A percentile compares a stretch with the other conserved stretches of the same genome.
phyloP scores from a whole-genome alignment of 1,140 invertebrate species.

The Drosophila seguyi region DNA sequence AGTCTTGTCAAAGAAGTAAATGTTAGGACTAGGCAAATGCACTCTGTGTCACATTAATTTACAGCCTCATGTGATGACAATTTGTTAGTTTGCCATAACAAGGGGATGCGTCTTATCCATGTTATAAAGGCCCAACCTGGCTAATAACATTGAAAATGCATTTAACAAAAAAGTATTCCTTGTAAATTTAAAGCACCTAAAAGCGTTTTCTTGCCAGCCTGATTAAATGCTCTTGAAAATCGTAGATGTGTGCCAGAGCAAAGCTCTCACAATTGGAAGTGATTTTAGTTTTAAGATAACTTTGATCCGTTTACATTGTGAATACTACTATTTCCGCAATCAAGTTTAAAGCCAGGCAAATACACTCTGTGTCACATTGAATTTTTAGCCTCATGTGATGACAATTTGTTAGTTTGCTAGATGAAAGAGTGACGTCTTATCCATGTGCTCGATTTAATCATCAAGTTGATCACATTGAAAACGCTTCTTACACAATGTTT shows the following conservation, averaged over 20 bases:
- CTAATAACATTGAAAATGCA: conserved; percentile 60
- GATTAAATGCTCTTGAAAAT: conserved; percentile 29
- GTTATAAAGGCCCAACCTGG: conserved; percentile 14
- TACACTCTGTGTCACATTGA: conserved; percentile 79
- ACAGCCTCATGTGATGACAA: conserved; percentile 61
- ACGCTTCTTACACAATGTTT: conserved; percentile 34
- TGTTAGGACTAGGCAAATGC: too few species aligned
- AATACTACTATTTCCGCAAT: neutral
- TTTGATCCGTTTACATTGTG: conserved; percentile 50
- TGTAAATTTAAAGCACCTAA: conserved; percentile 55
- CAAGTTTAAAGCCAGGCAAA: conserved; percentile 32
- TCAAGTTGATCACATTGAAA: conserved; percentile 57
- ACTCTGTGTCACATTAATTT: conserved; percentile 36
- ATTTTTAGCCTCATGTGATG: conserved; percentile 42
- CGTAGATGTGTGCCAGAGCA: conserved; percentile 69
- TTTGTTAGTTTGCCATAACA: conserved; percentile 73
- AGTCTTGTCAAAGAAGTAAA: too few species aligned
- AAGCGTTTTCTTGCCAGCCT: conserved; percentile 74
- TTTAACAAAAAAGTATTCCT: conserved; percentile 25
- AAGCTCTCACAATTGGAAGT: conserved; percentile 46
- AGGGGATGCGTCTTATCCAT: conserved; percentile 69
- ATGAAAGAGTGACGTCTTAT: conserved; percentile 60
- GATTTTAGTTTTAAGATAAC: conserved; percentile 27
- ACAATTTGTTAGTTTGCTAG: conserved; percentile 78
- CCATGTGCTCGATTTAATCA: conserved; percentile 46